phyloP scores from a whole-genome alignment of 2,888 invertebrate genomes.

The Diaperis boleti region DNA sequence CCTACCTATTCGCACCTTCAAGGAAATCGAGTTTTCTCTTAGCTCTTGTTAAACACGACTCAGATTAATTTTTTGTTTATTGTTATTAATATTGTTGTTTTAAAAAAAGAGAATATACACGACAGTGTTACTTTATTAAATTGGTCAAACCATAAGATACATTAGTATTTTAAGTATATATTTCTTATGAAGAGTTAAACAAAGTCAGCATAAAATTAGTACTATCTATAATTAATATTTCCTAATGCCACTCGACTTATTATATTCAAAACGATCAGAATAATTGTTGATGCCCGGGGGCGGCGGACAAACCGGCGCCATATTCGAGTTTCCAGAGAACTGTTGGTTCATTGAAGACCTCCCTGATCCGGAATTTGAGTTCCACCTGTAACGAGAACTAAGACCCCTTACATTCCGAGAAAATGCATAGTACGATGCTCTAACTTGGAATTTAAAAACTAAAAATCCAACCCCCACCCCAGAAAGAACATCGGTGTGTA shows the following conservation, averaged over 20 bases:
- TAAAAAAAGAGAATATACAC: slow-evolving; percentile 6
- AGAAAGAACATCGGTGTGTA: too few relatives aligned
- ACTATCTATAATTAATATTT: slow-evolving; percentile 27
- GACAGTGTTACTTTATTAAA: slow-evolving; percentile 17
- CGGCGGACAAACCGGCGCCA: slow-evolving; percentile 61
- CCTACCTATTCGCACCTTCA: slow-evolving; percentile 60
- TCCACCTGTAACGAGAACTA: too few relatives aligned
- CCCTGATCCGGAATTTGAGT: slow-evolving; percentile 34
- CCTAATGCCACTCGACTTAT: slow-evolving; percentile 53
- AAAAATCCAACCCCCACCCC: too few relatives aligned
- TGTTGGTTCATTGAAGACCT: slow-evolving; percentile 39
- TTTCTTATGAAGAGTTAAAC: too few relatives aligned
- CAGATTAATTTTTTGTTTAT: slow-evolving; percentile 47
- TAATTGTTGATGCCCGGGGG: slow-evolving; percentile 63
- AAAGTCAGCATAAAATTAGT: background rate
- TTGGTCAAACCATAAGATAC: slow-evolving; percentile 21
- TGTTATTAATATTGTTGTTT: slow-evolving; percentile 17
- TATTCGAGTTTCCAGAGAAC: slow-evolving; percentile 55
- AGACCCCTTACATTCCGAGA: too few relatives aligned
- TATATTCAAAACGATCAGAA: slow-evolving; percentile 60
- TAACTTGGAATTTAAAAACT: too few relatives aligned
- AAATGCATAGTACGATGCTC: too few relatives aligned
- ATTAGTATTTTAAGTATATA: background rate
- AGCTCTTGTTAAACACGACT: slow-evolving; percentile 57
- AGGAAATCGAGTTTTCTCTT: slow-evolving; percentile 56